Evolutionary conservation across 2,797 vertebrate genomes (phyloP), one percentile per base, ranked within the genome.

Genomic region (Coccyzus lansbergi): DNA sequence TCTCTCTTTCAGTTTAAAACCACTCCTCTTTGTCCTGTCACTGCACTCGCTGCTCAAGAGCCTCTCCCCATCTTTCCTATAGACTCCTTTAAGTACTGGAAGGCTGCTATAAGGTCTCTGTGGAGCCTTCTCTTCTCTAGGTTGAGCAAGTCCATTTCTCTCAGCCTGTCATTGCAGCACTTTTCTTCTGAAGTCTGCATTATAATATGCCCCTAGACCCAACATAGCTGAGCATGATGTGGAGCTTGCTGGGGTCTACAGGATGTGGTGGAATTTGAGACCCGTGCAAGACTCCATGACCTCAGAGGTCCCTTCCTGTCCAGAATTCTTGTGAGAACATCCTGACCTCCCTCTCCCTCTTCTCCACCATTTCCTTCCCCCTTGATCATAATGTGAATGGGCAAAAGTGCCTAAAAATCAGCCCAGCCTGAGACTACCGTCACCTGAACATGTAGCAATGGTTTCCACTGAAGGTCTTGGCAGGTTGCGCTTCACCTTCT

Each of bases 241-340:
- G 11, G 63, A 69, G 29, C 40, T 84, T 72, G 12, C 38, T 74
- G 3, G 8, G 14, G 13, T 55, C 34, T 79, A 52, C 59, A 67
- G 44, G 56, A 56, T 40, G 55, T 49, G 31, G 29, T 70, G 44
- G 36, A 15, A 56, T 31, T 24, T 64, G 49, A 92, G 19, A 70
- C 7, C 29, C 1, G 0, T 22, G 28, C 9, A 74, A 64, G 29
- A 28, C 38, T 72, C 65, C 21, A 6, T 0, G 8, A 33, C 5
- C n/a, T 20, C n/a, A 42, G 24, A 70, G 31, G 9, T 80, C 36
- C 12, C 52, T 71, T 92, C 42, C 53, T 62, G 42, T 53, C 28
- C 42, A 13, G 22, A 81, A 5, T 15, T 77, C 65, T 40, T 21
- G 7, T 64, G 31, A 70, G 44, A 90, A 42, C 24, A 48, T n/a